Base-by-base conservation (phyloP, 2,888 invertebrate species). In the Candidula unifasciata region DNA sequence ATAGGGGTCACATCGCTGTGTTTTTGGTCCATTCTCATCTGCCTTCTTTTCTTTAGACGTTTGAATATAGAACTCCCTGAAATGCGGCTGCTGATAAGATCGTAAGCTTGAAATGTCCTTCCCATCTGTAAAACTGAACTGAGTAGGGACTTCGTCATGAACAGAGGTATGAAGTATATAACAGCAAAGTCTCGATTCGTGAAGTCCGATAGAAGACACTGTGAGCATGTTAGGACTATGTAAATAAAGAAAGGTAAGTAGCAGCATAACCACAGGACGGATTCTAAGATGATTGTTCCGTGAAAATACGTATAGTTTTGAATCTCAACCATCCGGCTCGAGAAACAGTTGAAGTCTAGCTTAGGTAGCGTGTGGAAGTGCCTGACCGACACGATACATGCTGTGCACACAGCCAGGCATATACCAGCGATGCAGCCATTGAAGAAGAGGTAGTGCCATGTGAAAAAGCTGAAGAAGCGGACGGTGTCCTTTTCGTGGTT, bases 181-280 rank as follows among this genome's bases (percentile, higher is more conserved):
- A 90, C 69, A 60, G 87, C 87, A 24, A 79, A 73, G 78, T 89
- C 88, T 6, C 88, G 82, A 18, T 76, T 57, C 18, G 64, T 5
- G 8, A 68, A 80, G 21, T 84, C 82, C 16, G 73, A 80, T 2
- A 86, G 82, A 16, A 82, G 30, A 64, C 89, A 87, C 54, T 87
- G 83, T 16, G 85, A 73, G 66, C 89, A 90, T 27, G 86, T 85
- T 21, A 90, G 74, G 16, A 78, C 83, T 24, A 89, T 83, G 74
- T 90, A 91, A 37, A 88, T 69, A 33, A 89, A 80, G 66, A 89
- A 87, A 3, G 91, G 91, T 18, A 90, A 64, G 66, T 90, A 91
- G 71, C 89, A 88, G 18, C 88, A 16, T 13, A 88, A 68, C 88
- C 89, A 89, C 30, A 89, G 73, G 13, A 85, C 78, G 6, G 90